Percentiles rank a stretch among this genome's conserved stretches.
Conservation (phyloP, 2,888 invertebrate species). For the Tryphoninae sp. region DNA sequence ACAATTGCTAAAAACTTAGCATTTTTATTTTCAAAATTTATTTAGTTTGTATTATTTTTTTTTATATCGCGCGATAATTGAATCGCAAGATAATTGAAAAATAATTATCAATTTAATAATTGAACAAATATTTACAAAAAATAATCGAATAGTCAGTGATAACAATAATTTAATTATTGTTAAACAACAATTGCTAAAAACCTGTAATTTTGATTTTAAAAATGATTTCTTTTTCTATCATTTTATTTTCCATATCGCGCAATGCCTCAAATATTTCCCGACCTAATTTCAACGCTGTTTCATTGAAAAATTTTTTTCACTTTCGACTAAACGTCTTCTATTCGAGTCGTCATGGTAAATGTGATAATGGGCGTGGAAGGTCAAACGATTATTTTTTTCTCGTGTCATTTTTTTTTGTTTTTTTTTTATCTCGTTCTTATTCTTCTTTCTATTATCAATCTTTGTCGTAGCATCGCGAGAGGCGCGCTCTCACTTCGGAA, state of each 20-base stretch:
- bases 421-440: conserved; percentile 7
- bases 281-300: background rate
- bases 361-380: conserved; percentile 36
- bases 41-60: background rate
- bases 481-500: conserved; percentile 33
- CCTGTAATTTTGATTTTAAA: too few relatives aligned
- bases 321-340: background rate
- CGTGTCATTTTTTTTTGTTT: background rate
- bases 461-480: conserved; percentile 28
- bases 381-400: conserved; percentile 29
- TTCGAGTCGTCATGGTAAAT: conserved; percentile 13
- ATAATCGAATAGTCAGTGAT: too few relatives aligned
- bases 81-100: too few relatives aligned
- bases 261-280: background rate
- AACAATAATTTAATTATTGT: too few relatives aligned
- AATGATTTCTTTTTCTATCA: background rate
- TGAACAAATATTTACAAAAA: background rate
- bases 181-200: too few relatives aligned
- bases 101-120: too few relatives aligned
- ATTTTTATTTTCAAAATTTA: too few relatives aligned
- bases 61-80: background rate
- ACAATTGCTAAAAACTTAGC: too few relatives aligned
- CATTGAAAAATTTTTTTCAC: conserved; percentile 3
- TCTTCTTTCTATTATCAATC: conserved; percentile 38
- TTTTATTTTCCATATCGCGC: background rate